Base-by-base conservation (phyloP, 2,797 vertebrate species). In the Tapera naevia region DNA sequence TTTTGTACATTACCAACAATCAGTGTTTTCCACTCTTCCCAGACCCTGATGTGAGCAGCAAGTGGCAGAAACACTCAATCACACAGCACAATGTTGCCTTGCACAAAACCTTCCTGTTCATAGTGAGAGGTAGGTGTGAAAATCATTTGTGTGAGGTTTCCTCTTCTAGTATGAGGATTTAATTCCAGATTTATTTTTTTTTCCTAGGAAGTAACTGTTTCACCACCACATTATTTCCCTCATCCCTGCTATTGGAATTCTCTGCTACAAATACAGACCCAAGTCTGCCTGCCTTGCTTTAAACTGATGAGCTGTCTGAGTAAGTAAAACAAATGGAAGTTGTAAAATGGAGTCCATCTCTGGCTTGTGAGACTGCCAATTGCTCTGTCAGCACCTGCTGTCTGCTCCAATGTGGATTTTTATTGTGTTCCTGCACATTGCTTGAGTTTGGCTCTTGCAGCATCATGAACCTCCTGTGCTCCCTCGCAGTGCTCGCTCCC, bases 401-500 rank as follows among this genome's bases (percentile, higher is more conserved):
- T 45, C 71, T 70, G 57, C 65, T 87, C 74, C 79, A 56, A 3
- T 37, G 76, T 50, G 23, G 30, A 81, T 89, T 89, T 88, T 90
- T 67, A 80, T 50, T 64, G 48, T 0, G 0, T 87, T 93, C 53
- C 37, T 27, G 37, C 39, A 28, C 23, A 6, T 2, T 12, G 64
- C 54, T 75, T 37, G 16, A 0, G 0, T 56, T 86, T 91, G 75
- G 41, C 79, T 91, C 58, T 65, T 58, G n/a, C 2, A 0, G 33
- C 22, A 16, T 30, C 60, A 14, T n/a, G 66, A 82, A 39, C 50
- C 18, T 61, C 8, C 27, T 1, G 5, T 7, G 10, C 16, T 50
- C 15, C n/a, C 33, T 82, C 3, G 2, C 17, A 61, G 9, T 3
- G 2, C 48, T 69, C 0, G 0, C 14, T 64, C 41, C 37, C 12